Percentiles rank a stretch among this genome's conserved stretches.
These are phyloP conservation scores for Chauna torquata DNA, from an alignment of 2,113 vertebrate genomes.

Conservation along the genomic window DNA sequence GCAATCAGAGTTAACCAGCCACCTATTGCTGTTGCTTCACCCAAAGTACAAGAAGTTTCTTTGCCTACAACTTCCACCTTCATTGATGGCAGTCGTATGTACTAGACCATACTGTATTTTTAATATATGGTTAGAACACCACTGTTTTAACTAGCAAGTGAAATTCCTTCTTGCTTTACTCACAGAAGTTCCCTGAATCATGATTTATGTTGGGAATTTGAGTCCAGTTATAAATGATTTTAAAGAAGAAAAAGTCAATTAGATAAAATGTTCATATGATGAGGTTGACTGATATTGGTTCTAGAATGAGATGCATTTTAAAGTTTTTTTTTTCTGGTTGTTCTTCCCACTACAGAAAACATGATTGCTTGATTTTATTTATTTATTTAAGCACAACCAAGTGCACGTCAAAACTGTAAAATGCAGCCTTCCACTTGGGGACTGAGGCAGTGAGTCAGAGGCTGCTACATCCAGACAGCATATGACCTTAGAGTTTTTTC, in stretches of 20 bases:
- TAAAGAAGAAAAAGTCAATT: neutral
- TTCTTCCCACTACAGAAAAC: neutral
- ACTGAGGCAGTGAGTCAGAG: neutral
- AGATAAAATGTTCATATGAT: neutral
- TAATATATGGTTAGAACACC: neutral
- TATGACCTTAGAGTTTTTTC: neutral
- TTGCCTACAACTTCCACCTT: conserved; percentile 69
- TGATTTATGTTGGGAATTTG: neutral
- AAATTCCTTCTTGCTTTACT: neutral
- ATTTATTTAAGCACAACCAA: neutral
- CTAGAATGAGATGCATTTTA: neutral
- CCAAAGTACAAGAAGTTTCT: conserved; percentile 76
- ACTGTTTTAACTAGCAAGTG: neutral
- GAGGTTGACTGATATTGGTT: neutral
- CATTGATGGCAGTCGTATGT: conserved; percentile 84
- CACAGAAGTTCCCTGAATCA: neutral
- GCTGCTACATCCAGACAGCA: neutral
- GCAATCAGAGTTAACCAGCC: conserved; percentile 74
- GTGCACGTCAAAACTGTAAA: neutral
- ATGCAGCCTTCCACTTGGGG: neutral
- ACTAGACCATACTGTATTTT: neutral
- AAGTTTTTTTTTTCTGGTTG: neutral
- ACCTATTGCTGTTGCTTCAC: conserved; percentile 76
- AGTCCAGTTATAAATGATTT: neutral
- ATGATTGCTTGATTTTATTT: neutral